These are phyloP conservation scores for Hippocampus comes DNA, from an alignment of 2,113 vertebrate species.

Conservation along the genomic window DNA sequence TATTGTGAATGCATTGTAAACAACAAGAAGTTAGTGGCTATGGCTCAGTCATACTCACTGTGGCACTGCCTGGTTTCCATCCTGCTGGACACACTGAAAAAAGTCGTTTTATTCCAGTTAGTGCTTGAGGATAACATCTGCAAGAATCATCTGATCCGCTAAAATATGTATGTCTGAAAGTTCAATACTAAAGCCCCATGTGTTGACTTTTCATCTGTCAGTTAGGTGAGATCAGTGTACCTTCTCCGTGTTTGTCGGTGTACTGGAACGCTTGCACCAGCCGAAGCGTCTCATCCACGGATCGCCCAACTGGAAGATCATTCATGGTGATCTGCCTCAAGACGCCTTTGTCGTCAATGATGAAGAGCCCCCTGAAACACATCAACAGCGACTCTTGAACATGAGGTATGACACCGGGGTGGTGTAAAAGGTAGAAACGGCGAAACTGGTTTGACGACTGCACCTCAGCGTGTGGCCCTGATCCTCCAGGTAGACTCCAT, in stretches of 20 bases:
- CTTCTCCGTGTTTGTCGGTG: conserved; percentile 96
- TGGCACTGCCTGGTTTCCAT: conserved; percentile 97
- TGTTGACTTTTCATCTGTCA: not conserved
- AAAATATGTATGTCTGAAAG: not conserved
- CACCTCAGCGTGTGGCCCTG: conserved; percentile 93
- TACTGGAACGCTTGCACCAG: conserved; percentile 96
- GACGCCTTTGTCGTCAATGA: conserved; percentile 88
- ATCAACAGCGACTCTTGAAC: not conserved
- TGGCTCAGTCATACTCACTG: conserved; percentile 76
- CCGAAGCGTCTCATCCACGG: conserved; percentile 92
- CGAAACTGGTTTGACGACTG: not conserved
- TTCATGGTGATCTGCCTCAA: conserved; percentile 97
- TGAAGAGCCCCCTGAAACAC: conserved; percentile 86
- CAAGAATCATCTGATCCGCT: not conserved
- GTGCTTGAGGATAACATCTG: not conserved
- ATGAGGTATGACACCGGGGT: not conserved
- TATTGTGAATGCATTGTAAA: not conserved
- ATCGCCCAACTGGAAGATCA: conserved; percentile 93
- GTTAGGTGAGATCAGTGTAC: conserved; percentile 54
- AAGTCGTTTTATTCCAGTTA: conserved; percentile 2
- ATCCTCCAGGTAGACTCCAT: conserved; percentile 93
- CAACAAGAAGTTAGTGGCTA: conserved; percentile 2
- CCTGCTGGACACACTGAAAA: conserved; percentile 90
- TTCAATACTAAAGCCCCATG: not conserved
- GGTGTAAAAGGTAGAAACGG: not conserved